These are phyloP conservation scores for Anguilla marmorata DNA, from an alignment of 2,797 vertebrate genomes.

Conservation along the genomic window DNA sequence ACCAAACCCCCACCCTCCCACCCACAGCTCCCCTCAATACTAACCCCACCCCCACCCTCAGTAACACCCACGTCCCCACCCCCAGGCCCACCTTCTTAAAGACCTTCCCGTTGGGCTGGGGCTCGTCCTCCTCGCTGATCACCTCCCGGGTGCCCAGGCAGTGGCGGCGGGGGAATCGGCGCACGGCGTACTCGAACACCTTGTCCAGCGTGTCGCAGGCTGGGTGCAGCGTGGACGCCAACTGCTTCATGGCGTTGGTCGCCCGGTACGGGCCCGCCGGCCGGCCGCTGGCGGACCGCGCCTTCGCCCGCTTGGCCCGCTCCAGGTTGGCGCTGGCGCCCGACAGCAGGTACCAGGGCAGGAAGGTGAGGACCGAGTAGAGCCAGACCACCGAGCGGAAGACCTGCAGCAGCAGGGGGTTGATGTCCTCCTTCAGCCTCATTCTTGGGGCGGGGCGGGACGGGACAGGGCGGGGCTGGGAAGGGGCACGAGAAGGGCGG, in stretches of 20 bases:
- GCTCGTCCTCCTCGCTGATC: slow-evolving; percentile 94
- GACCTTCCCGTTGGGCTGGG: slow-evolving; percentile 92
- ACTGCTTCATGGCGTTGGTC: slow-evolving; percentile 77
- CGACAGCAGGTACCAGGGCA: slow-evolving; percentile 93
- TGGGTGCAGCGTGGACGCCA: slow-evolving; percentile 81
- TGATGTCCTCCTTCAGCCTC: slow-evolving; percentile 95
- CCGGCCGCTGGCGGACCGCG: slow-evolving; percentile 73
- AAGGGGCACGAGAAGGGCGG: neutral
- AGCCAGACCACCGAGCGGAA: slow-evolving; percentile 88
- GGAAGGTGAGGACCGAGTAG: slow-evolving; percentile 88
- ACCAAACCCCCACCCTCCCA: neutral
- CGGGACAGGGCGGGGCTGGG: slow-evolving; percentile 32
- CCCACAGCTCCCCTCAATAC: neutral
- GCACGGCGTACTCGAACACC: slow-evolving; percentile 85
- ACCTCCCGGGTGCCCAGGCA: slow-evolving; percentile 92
- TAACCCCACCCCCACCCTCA: neutral
- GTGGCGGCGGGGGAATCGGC: slow-evolving; percentile 78
- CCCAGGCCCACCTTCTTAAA: slow-evolving; percentile 90
- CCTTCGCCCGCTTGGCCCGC: slow-evolving; percentile 83
- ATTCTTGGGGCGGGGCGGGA: slow-evolving; percentile 62
- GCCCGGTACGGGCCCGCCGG: slow-evolving; percentile 85
- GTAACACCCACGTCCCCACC: neutral
- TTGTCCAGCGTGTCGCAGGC: slow-evolving; percentile 90
- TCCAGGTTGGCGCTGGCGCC: slow-evolving; percentile 75
- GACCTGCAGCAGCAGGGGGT: slow-evolving; percentile 86